phyloP scores from a whole-genome alignment of 2,888 invertebrate species.

The Caenorhabditis drosophilae region DNA sequence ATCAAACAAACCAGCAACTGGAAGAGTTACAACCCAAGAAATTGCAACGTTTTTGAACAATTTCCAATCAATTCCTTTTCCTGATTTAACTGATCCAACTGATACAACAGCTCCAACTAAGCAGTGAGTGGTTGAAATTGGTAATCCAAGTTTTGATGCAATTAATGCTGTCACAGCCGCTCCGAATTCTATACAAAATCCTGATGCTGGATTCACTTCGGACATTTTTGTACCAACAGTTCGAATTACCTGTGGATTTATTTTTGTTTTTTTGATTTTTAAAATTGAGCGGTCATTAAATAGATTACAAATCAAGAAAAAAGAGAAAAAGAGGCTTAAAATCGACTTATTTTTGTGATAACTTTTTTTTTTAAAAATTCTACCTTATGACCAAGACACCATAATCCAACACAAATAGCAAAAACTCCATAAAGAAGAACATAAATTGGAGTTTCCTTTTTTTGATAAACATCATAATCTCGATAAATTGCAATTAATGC shows the following conservation, averaged over 20 bases:
- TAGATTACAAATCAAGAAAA: too few species aligned
- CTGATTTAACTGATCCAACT: slow-evolving; percentile 82
- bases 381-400: slow-evolving; percentile 84
- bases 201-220: slow-evolving; percentile 93
- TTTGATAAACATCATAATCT: slow-evolving; percentile 80
- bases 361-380: too few species aligned
- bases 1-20: too few species aligned
- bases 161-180: slow-evolving; percentile 92
- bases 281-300: too few species aligned
- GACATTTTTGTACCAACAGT: slow-evolving; percentile 96
- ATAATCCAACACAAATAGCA: slow-evolving; percentile 90
- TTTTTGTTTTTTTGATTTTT: too few species aligned
- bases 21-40: slow-evolving; percentile 95
- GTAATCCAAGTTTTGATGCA: slow-evolving; percentile 94
- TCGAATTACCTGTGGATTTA: too few species aligned
- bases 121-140: slow-evolving; percentile 96
- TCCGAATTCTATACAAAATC: slow-evolving; percentile 93
- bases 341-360: too few species aligned
- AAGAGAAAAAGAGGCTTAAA: too few species aligned
- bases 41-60: slow-evolving; percentile 84
- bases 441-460: slow-evolving; percentile 84
- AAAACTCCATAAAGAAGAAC: slow-evolving; percentile 90
- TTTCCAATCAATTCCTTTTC: slow-evolving; percentile 73
- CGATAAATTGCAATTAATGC: slow-evolving; percentile 89
- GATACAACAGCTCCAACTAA: slow-evolving; percentile 97